Evolutionary conservation across 2,888 invertebrate species (phyloP), one percentile per base, ranked within the genome.

Genomic region (Uloborus plumipes): DNA sequence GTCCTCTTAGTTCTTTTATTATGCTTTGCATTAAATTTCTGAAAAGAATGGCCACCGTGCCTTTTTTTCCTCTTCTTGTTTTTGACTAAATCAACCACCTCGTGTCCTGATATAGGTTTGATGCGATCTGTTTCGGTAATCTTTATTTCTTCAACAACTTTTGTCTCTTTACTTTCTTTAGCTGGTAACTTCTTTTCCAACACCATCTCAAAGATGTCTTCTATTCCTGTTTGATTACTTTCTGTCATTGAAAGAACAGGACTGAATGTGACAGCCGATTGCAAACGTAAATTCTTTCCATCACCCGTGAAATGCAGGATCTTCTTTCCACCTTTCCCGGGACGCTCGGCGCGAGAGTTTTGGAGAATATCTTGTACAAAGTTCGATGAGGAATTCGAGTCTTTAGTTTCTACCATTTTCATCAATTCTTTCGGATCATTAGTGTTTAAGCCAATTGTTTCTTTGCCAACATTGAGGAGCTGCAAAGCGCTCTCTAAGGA

Each of bases 121-220:
- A 75, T 22, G 3, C 22, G 50, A 26, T 75, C 66, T 16, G 65
- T 71, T 59, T 77, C 64, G 26, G 71, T 55, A n/a, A 77, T 77
- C 14, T n/a, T 22, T 1, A 70, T 39, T 53, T 39, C n/a, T 49
- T 22, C 50, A 16, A 62, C 64, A 9, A 49, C 58, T 58, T 65
- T 71, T 14, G 39, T 16, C 2, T 1, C 64, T 18, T 49, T 39
- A 18, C 49, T 64, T 7, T 64, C 64, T 13, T 64, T 39, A 39
- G 39, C 11, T 47, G 39, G 18, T 1, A 64, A 18, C 49, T 64
- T 47, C 31, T 77, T 70, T n/a, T 70, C 70, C 70, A 77, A 53
- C 47, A 55, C 55, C 77, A 77, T 77, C 22, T 77, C 64, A n/a
- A 77, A 70, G 18, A 77, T 55, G 20, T 77, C 70, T 26, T 77